These are phyloP conservation scores for Actinia equina DNA, from an alignment of 64 coral and sea anemone genomes.

Conservation along the genomic window DNA sequence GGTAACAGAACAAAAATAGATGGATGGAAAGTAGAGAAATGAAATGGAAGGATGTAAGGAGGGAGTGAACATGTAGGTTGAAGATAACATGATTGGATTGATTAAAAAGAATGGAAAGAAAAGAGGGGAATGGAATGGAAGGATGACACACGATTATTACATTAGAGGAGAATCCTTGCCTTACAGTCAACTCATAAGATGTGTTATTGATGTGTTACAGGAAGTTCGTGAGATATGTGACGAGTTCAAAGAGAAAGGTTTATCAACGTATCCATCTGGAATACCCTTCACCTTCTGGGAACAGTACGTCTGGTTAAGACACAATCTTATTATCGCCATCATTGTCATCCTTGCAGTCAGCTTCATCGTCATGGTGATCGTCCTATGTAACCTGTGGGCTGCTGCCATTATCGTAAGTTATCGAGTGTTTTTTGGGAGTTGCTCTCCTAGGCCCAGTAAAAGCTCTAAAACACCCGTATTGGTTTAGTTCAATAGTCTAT, in stretches of 20 bases:
- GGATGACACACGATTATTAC: too few species aligned
- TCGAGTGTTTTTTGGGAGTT: too few species aligned
- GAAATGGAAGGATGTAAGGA: neutral
- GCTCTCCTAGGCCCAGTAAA: too few species aligned
- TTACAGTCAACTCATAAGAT: neutral
- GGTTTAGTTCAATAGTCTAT: too few species aligned
- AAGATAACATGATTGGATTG: neutral
- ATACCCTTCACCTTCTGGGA: slow-evolving; percentile 97
- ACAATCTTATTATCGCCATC: slow-evolving; percentile 70
- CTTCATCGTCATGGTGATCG: slow-evolving; percentile 72
- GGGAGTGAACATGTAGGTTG: too few species aligned
- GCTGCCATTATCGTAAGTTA: slow-evolving; percentile 84
- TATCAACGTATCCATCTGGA: slow-evolving; percentile 86
- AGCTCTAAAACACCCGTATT: too few species aligned
- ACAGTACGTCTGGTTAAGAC: slow-evolving; percentile 91
- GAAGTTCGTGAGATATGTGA: slow-evolving; percentile 84
- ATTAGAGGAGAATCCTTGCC: neutral
- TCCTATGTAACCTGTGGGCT: slow-evolving; percentile 85
- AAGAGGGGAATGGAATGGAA: too few species aligned
- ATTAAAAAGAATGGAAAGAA: too few species aligned
- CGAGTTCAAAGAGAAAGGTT: slow-evolving; percentile 36
- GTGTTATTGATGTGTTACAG: slow-evolving; percentile 19
- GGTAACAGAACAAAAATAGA: too few species aligned
- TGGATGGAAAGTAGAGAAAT: neutral
- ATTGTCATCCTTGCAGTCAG: slow-evolving; percentile 63